Conservation (phyloP, 2,888 invertebrate genomes). For the Dicranocentrus wangi region DNA sequence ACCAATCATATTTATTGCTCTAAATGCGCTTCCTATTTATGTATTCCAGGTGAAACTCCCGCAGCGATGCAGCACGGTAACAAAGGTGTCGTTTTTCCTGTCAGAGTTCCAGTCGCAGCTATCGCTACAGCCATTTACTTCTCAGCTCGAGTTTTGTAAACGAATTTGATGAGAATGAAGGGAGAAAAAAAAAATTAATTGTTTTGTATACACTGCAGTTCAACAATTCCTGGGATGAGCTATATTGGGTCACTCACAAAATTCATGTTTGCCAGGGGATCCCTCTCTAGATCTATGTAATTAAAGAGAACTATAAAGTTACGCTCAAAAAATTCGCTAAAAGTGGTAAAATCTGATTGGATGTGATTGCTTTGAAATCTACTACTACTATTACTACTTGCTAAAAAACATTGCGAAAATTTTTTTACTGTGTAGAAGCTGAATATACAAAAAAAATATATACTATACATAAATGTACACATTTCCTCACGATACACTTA, state of each 20-base stretch:
- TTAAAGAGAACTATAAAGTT: not conserved
- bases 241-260: conserved; percentile 1
- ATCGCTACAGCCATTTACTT: conserved; percentile 33
- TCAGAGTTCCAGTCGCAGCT: conserved; percentile 28
- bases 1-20: too few relatives aligned
- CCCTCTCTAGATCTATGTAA: not conserved
- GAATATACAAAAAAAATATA: too few relatives aligned
- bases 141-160: conserved; percentile 38
- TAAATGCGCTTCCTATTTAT: too few relatives aligned
- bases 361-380: not conserved
- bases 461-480: too few relatives aligned
- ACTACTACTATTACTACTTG: too few relatives aligned
- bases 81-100: conserved; percentile 25
- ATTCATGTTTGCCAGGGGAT: not conserved
- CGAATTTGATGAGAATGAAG: not conserved
- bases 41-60: conserved; percentile 71
- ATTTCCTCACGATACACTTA: too few relatives aligned
- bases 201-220: conserved; percentile 5
- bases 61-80: conserved; percentile 73
- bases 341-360: not conserved
- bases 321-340: not conserved
- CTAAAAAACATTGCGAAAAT: not conserved
- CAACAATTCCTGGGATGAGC: not conserved
- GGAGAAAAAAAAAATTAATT: not conserved
- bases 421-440: not conserved